Conservation (phyloP, 2,797 vertebrate genomes). For the Triplophysa bombifrons region DNA sequence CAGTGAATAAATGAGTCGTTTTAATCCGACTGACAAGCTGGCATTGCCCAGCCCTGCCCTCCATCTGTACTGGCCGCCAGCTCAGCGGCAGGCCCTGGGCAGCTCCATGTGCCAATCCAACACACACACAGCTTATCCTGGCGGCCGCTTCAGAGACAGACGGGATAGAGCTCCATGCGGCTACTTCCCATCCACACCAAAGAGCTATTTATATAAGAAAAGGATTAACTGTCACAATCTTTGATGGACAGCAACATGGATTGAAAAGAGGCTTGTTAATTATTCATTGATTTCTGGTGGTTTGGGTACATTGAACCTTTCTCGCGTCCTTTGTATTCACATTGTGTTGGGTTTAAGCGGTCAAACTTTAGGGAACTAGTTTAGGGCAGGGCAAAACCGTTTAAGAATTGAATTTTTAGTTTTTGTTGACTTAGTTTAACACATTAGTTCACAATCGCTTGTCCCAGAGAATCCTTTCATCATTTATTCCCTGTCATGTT, state of each 20-base stretch:
- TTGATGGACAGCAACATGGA: conserved; percentile 79
- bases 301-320: conserved; percentile 44
- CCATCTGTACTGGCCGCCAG: conserved; percentile 98
- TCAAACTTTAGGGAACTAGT: conserved; percentile 1
- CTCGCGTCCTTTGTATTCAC: conserved; percentile 23
- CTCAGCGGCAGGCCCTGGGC: conserved; percentile 90
- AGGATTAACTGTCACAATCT: conserved; percentile 81
- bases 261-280: conserved; percentile 57
- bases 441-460: not conserved
- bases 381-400: not conserved
- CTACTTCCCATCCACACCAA: conserved; percentile 79
- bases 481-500: too few relatives aligned
- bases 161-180: conserved; percentile 82
- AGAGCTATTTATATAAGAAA: conserved; percentile 89
- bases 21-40: conserved; percentile 99
- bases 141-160: conserved; percentile 85
- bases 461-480: too few relatives aligned
- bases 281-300: conserved; percentile 56
- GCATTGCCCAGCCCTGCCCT: conserved; percentile 97
- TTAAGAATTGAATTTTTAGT: not conserved
- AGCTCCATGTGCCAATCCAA: conserved; percentile 87
- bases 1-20: conserved; percentile 99
- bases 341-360: conserved; percentile 26
- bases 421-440: not conserved
- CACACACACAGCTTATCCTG: conserved; percentile 85